These are phyloP conservation scores for Polyommatus icarus DNA, from an alignment of 2,888 invertebrate species.

Conservation along the genomic window DNA sequence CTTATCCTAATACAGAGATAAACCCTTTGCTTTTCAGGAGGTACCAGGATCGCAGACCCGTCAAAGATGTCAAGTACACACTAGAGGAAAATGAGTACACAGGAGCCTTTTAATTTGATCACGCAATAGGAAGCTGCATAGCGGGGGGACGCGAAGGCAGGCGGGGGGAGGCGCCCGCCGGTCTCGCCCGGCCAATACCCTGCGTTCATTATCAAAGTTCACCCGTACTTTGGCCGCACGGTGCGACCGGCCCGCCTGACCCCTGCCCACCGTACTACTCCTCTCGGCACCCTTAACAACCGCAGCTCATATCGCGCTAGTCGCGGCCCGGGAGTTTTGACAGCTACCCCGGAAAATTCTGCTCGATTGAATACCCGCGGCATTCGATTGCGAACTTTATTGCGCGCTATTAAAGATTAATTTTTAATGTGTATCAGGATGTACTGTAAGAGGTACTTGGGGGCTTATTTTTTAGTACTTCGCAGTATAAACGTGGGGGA, in stretches of 20 bases:
- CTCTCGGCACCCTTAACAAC: constrained; percentile 35
- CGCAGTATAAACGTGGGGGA: constrained; percentile 17
- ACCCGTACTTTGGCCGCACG: constrained; percentile 71
- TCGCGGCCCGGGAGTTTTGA: constrained; percentile 58
- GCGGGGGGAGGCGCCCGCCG: constrained; percentile 46
- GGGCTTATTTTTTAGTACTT: constrained; percentile 17
- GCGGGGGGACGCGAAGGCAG: constrained; percentile 32
- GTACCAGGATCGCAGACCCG: not conserved
- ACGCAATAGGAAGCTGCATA: constrained; percentile 22
- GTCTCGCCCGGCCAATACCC: constrained; percentile 62
- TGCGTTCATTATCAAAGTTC: constrained; percentile 79
- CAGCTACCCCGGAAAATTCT: constrained; percentile 64
- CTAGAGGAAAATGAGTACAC: constrained; percentile 6
- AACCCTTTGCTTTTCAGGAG: not conserved
- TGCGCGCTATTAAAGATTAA: not conserved
- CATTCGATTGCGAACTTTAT: constrained; percentile 1
- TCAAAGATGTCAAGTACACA: constrained; percentile 7
- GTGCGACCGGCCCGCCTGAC: constrained; percentile 46
- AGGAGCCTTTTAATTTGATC: constrained; percentile 28
- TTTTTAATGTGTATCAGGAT: not conserved
- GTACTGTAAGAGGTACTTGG: not conserved
- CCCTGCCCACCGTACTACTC: constrained; percentile 45
- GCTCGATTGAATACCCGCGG: not conserved
- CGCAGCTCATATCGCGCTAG: constrained; percentile 56
- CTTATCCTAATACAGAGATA: too few species aligned